Percentiles rank a stretch among this genome's conserved stretches.
Evolutionary conservation across 2,113 vertebrate species (phyloP).

Genomic region (Shinisaurus crocodilurus): DNA sequence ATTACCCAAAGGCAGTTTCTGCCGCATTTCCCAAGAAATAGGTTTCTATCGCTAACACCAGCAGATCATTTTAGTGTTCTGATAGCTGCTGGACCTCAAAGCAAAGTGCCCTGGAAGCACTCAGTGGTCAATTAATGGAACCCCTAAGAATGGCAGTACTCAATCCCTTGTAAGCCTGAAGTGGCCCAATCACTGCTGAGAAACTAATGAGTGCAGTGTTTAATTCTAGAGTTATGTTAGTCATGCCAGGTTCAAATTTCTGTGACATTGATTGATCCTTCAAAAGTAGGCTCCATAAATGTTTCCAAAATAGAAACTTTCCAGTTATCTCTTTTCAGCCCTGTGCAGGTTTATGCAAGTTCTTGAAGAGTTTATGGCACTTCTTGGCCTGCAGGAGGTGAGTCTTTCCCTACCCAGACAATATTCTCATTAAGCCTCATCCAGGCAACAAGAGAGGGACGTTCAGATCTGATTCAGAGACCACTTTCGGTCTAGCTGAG

Average conservation of each 20-base stretch:
- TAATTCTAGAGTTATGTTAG: too few species aligned
- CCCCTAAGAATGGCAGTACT: background rate
- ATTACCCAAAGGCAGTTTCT: background rate
- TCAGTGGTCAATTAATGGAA: background rate
- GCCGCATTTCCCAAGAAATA: background rate
- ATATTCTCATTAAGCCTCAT: background rate
- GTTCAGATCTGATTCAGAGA: background rate
- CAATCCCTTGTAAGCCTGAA: background rate
- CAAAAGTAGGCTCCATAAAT: too few species aligned
- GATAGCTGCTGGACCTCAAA: background rate
- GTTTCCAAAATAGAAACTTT: too few species aligned
- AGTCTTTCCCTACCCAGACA: background rate
- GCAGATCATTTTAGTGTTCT: background rate
- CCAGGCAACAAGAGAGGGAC: background rate
- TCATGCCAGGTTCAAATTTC: too few species aligned
- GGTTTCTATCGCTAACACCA: background rate
- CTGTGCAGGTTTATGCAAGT: too few species aligned
- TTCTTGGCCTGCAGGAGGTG: too few species aligned
- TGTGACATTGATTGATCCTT: too few species aligned
- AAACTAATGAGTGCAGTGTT: background rate
- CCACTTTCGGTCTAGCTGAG: background rate
- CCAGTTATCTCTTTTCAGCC: too few species aligned
- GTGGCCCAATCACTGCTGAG: background rate
- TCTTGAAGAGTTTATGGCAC: too few species aligned
- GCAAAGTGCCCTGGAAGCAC: background rate